These are phyloP conservation scores for Meloidogyne chitwoodi DNA, from an alignment of 1,140 invertebrate genomes.

Conservation along the genomic window DNA sequence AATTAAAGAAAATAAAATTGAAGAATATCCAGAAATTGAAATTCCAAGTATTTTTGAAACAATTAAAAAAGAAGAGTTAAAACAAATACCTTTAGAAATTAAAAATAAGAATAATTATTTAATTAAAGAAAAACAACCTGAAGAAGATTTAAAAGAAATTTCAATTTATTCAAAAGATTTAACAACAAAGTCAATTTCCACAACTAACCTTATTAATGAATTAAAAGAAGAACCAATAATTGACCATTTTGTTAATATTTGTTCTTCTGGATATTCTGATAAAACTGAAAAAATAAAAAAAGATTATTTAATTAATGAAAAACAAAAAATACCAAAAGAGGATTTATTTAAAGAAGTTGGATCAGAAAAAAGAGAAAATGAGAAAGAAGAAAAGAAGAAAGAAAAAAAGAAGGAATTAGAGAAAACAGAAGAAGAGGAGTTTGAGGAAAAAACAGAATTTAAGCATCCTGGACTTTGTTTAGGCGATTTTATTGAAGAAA, in stretches of 20 bases:
- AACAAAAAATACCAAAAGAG: too few species aligned
- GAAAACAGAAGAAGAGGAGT: neutral
- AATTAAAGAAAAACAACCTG: neutral
- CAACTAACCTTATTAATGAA: too few species aligned
- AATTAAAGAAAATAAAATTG: neutral
- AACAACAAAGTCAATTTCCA: too few species aligned
- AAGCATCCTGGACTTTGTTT: constrained; percentile 18
- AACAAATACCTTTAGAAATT: neutral
- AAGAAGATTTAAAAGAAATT: neutral
- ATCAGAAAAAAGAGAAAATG: neutral
- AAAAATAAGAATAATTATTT: neutral
- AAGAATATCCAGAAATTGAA: too few species aligned
- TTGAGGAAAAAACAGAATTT: neutral
- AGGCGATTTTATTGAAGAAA: neutral
- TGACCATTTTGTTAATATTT: neutral
- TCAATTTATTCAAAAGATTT: too few species aligned
- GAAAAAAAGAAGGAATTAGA: neutral
- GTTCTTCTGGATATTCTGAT: neutral
- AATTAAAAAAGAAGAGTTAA: neutral
- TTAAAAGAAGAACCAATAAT: too few species aligned
- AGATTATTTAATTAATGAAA: too few species aligned
- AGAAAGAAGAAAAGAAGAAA: neutral
- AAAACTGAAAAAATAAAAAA: neutral
- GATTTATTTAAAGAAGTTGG: too few species aligned
- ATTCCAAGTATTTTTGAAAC: neutral